Conservation (phyloP, 1,140 invertebrate genomes). For the Trichonephila inaurata region DNA sequence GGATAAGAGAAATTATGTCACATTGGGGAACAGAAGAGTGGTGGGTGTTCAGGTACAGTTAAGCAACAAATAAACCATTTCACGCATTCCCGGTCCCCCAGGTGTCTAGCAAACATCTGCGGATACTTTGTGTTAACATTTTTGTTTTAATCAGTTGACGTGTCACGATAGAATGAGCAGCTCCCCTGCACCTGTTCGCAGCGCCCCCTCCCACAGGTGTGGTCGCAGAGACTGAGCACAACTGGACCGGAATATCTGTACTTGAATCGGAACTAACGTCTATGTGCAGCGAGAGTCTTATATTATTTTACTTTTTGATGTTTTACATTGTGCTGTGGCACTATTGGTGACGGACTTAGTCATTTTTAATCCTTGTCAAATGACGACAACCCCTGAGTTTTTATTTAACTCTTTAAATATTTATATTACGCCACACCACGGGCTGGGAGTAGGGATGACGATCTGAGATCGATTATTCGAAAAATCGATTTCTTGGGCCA, state of each 20-base stretch:
- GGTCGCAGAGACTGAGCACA: not conserved
- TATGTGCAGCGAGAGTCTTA: not conserved
- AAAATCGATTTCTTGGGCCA: too few relatives aligned
- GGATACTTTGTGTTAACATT: not conserved
- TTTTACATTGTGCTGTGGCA: not conserved
- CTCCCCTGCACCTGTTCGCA: not conserved
- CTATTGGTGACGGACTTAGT: not conserved
- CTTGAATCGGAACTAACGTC: not conserved
- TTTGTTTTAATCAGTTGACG: not conserved
- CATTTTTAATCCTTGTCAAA: not conserved
- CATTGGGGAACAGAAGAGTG: too few relatives aligned
- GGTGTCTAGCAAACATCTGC: not conserved
- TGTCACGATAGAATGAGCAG: too few relatives aligned
- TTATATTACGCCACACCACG: too few relatives aligned
- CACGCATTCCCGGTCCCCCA: not conserved
- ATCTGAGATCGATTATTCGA: too few relatives aligned
- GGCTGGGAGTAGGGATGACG: too few relatives aligned
- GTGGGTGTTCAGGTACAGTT: not conserved
- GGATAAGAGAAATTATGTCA: too few relatives aligned
- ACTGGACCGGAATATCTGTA: not conserved
- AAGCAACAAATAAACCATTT: constrained; percentile 52
- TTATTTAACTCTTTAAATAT: too few relatives aligned
- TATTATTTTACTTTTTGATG: not conserved
- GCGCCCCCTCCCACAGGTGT: not conserved
- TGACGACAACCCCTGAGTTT: too few relatives aligned